Conservation (phyloP, 2,113 vertebrate genomes). For the Capreolus pygargus region DNA sequence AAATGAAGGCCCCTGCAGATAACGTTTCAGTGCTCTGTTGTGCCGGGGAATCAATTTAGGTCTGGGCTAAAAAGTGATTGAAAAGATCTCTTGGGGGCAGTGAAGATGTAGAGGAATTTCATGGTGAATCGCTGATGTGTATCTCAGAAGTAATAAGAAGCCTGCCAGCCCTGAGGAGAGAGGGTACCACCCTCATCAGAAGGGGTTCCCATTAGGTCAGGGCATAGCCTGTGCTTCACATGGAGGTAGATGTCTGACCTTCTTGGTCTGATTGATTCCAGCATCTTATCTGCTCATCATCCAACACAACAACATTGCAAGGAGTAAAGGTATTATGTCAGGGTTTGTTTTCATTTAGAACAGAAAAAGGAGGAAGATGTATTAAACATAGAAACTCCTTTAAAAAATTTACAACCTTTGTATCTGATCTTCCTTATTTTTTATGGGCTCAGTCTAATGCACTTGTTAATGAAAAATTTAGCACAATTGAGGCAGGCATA, state of each 20-base stretch:
- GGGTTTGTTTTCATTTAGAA: not conserved
- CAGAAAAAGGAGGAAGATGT: not conserved
- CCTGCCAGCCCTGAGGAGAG: not conserved
- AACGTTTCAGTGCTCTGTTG: not conserved
- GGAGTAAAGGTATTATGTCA: not conserved
- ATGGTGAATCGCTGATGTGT: not conserved
- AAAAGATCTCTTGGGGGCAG: not conserved
- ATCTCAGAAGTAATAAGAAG: not conserved
- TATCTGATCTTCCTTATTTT: not conserved
- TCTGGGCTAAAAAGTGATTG: not conserved
- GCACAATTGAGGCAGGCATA: not conserved
- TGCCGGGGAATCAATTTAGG: not conserved
- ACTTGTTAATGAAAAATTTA: not conserved
- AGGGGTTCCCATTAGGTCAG: rapidly evolving
- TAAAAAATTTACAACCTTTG: not conserved
- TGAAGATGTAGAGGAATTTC: not conserved
- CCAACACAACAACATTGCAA: not conserved
- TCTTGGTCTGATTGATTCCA: not conserved
- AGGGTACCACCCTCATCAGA: too few species aligned
- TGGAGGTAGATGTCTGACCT: rapidly evolving
- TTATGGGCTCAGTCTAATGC: not conserved
- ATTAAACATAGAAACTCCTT: not conserved
- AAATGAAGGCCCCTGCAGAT: not conserved
- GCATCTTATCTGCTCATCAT: not conserved
- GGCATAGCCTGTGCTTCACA: too few species aligned